Percentiles rank a stretch among this genome's conserved stretches.
Conservation (phyloP, 2,113 vertebrate genomes). For the Crotalus horridus region DNA sequence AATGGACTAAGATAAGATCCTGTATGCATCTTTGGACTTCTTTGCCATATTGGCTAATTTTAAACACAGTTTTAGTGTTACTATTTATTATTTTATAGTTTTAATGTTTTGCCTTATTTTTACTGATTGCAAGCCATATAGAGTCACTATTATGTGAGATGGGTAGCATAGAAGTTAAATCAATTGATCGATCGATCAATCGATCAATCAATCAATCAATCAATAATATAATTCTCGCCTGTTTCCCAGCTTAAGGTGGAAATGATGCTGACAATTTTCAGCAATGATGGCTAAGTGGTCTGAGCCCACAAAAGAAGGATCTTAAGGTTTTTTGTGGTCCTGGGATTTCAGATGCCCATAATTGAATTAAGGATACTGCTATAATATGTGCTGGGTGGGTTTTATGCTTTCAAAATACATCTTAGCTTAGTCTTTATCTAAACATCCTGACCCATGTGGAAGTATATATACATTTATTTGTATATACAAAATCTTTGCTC, state of each 20-base stretch:
- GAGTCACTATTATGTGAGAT: not conserved
- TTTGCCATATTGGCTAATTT: not conserved
- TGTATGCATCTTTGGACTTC: not conserved
- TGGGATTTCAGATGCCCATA: not conserved
- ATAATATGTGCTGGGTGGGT: not conserved
- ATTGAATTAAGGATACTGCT: not conserved
- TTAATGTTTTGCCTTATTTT: not conserved
- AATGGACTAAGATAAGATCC: not conserved
- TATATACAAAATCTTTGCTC: not conserved
- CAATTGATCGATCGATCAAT: too few species aligned
- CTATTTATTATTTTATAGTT: not conserved
- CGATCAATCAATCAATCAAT: too few species aligned
- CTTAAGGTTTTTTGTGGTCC: not conserved
- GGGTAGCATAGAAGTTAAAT: not conserved
- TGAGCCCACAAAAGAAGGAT: not conserved
- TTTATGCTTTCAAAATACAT: not conserved
- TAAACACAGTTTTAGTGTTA: not conserved
- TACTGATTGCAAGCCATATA: not conserved
- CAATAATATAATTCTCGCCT: not conserved
- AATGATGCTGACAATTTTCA: not conserved
- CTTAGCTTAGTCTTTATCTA: not conserved
- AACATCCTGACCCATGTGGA: not conserved
- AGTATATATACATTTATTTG: not conserved
- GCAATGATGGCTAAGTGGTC: not conserved
- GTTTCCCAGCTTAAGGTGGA: not conserved